Conservation (phyloP, 2,113 vertebrate genomes). For the Nibea albiflora region DNA sequence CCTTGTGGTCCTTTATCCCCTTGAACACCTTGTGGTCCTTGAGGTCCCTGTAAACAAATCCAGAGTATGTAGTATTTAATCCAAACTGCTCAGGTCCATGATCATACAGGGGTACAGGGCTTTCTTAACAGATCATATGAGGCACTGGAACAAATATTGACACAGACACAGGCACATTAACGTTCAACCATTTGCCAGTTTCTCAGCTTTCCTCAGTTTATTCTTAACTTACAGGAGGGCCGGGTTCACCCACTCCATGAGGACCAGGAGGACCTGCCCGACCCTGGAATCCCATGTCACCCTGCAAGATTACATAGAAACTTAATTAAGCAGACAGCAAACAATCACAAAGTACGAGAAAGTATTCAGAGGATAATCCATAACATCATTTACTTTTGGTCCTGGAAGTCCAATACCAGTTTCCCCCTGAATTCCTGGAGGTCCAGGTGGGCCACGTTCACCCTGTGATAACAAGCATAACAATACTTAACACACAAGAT, state of each 20-base stretch:
- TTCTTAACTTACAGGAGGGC: constrained; percentile 85
- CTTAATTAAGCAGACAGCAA: neutral
- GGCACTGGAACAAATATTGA: neutral
- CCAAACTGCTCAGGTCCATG: constrained; percentile 1
- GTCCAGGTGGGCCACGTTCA: constrained; percentile 87
- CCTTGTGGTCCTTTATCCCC: constrained; percentile 89
- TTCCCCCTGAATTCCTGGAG: constrained; percentile 89
- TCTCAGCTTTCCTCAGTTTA: neutral
- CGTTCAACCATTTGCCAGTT: neutral
- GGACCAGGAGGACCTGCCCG: constrained; percentile 88
- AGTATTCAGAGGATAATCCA: neutral
- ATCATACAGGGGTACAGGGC: neutral
- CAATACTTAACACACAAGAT: neutral
- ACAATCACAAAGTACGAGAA: neutral
- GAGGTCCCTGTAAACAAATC: constrained; percentile 86
- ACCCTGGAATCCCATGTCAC: constrained; percentile 88
- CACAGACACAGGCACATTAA: neutral
- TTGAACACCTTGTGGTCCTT: constrained; percentile 90
- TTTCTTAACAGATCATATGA: constrained; percentile 12
- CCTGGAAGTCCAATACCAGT: constrained; percentile 89
- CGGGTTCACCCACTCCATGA: constrained; percentile 88
- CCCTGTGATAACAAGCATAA: constrained; percentile 83
- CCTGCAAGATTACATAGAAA: constrained; percentile 80
- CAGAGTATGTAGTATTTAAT: neutral
- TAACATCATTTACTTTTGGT: constrained; percentile 83